A percentile compares a stretch with the other conserved stretches of the same genome.
These are phyloP conservation scores for Actinostola sp. DNA, from an alignment of 92 coral and sea anemone species.

Conservation along the genomic window DNA sequence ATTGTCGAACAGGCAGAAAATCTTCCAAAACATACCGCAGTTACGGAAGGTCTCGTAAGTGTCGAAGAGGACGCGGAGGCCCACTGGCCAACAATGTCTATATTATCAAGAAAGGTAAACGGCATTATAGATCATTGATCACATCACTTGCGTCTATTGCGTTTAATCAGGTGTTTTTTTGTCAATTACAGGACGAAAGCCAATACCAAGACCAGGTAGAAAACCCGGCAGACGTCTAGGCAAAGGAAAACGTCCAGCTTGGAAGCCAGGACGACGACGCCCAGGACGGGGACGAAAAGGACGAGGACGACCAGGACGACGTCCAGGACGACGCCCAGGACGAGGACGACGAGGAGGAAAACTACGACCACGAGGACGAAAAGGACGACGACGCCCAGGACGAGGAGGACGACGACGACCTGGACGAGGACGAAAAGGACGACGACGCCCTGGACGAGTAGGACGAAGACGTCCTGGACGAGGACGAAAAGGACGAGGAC, in stretches of 20 bases:
- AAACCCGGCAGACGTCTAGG: background rate
- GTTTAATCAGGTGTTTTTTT: background rate
- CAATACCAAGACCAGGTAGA: slow-evolving; percentile 8
- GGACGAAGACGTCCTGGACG: slow-evolving; percentile 1
- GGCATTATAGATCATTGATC: too few species aligned
- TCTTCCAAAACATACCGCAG: background rate
- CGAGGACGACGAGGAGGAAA: slow-evolving; percentile 4
- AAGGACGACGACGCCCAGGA: background rate
- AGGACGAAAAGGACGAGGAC: background rate
- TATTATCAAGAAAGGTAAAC: slow-evolving; percentile 31
- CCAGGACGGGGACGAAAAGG: background rate
- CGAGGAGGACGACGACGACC: background rate
- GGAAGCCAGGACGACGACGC: slow-evolving; percentile 2
- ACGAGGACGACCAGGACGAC: slow-evolving; percentile 3
- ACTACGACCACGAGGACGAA: background rate
- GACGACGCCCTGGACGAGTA: background rate
- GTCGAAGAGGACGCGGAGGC: slow-evolving; percentile 48
- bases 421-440: slow-evolving; percentile 1
- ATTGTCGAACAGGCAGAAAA: slow-evolving; percentile 18
- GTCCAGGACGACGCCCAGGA: slow-evolving; percentile 4
- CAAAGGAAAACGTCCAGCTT: background rate
- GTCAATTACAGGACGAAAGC: slow-evolving; percentile 5
- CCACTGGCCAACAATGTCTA: slow-evolving; percentile 47
- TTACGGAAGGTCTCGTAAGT: slow-evolving; percentile 12
- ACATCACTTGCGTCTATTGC: too few species aligned